phyloP scores from a whole-genome alignment of 1,140 invertebrate species.

The Vanessa atalanta region DNA sequence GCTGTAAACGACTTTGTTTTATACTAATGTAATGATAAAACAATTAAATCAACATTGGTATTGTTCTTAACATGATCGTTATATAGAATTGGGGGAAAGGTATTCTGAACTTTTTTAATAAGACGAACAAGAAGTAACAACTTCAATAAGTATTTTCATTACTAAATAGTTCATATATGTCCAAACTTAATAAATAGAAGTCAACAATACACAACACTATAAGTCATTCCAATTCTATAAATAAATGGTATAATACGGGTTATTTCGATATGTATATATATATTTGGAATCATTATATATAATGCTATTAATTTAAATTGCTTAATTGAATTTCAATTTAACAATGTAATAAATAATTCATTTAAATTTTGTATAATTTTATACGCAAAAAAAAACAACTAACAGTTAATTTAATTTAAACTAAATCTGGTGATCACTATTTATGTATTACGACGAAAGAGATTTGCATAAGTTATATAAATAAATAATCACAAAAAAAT shows the following conservation, averaged over 20 bases:
- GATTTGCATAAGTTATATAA: too few relatives aligned
- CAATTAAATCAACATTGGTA: conserved; percentile 9
- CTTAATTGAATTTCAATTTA: too few relatives aligned
- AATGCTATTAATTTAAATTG: too few relatives aligned
- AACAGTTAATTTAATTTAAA: too few relatives aligned
- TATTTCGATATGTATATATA: too few relatives aligned
- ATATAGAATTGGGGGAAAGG: conserved; percentile 43
- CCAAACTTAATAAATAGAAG: conserved; percentile 26
- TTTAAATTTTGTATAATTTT: too few relatives aligned
- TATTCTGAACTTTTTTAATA: conserved; percentile 54
- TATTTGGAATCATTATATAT: too few relatives aligned
- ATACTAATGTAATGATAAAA: neutral
- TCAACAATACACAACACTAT: neutral
- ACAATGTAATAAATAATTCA: too few relatives aligned
- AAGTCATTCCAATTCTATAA: neutral
- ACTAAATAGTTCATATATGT: conserved; percentile 32
- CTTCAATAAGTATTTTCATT: conserved; percentile 32
- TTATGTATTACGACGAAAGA: too few relatives aligned
- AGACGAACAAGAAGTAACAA: conserved; percentile 43
- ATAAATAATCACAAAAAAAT: too few relatives aligned
- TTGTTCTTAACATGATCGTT: conserved; percentile 26
- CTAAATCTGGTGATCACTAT: too few relatives aligned
- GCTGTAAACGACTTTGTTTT: neutral
- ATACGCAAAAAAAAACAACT: too few relatives aligned
- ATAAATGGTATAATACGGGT: neutral